These are phyloP conservation scores for Crocuta crocuta DNA, from an alignment of 2,113 vertebrate species.

Conservation along the genomic window DNA sequence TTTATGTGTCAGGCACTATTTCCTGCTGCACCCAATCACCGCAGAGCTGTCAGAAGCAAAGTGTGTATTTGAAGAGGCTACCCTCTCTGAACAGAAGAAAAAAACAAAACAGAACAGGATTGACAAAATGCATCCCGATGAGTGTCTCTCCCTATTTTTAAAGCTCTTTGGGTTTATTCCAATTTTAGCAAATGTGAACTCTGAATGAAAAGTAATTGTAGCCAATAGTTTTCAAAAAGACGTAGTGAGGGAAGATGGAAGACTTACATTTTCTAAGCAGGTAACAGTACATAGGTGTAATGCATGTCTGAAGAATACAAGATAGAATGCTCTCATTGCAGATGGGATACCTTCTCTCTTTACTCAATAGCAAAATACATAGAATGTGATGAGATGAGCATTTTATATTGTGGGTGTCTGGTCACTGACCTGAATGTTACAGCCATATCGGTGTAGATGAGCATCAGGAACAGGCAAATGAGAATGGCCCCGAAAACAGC, in stretches of 20 bases:
- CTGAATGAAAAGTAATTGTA: constrained; percentile 41
- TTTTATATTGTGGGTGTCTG: neutral
- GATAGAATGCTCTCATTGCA: neutral
- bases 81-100: neutral
- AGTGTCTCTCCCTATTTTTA: neutral
- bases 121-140: constrained; percentile 52
- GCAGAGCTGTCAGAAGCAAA: constrained; percentile 65
- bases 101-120: neutral
- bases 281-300: neutral
- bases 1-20: constrained; percentile 71
- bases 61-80: constrained; percentile 42
- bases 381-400: neutral
- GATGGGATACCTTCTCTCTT: neutral
- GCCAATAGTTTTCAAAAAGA: constrained; percentile 53
- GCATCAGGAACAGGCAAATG: neutral
- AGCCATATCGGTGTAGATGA: neutral
- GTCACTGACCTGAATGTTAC: neutral
- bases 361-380: neutral
- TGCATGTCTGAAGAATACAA: neutral
- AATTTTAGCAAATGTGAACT: constrained; percentile 28
- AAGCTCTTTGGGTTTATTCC: constrained; percentile 57
- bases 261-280: neutral
- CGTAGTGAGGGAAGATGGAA: neutral
- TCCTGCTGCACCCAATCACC: constrained; percentile 59
- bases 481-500: neutral